Evolutionary conservation across 2,888 invertebrate genomes (phyloP).

Genomic region (Smittia aterrima): DNA sequence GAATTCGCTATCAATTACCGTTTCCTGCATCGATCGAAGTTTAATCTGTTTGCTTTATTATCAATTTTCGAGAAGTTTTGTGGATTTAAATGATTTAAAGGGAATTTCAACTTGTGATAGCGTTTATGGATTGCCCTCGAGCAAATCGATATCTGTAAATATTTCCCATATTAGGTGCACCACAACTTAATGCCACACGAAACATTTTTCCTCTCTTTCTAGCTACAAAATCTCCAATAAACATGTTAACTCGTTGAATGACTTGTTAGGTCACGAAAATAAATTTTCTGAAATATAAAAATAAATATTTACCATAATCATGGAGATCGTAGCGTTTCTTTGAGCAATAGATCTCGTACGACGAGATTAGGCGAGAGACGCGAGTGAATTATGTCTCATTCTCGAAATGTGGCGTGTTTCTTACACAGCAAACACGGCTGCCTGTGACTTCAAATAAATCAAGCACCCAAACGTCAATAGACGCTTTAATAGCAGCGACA

Average conservation of each 20-base stretch:
- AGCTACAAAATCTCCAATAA: too few species aligned
- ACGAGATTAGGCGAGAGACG: neutral
- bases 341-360: neutral
- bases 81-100: too few species aligned
- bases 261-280: conserved; percentile 4
- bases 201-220: too few species aligned
- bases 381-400: neutral
- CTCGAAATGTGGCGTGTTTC: neutral
- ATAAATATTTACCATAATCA: neutral
- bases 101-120: too few species aligned
- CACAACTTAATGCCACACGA: too few species aligned
- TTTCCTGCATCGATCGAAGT: too few species aligned
- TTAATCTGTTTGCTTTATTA: too few species aligned
- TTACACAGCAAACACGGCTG: neutral
- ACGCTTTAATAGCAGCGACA: conserved; percentile 1
- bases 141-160: too few species aligned
- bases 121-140: too few species aligned
- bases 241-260: neutral
- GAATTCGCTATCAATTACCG: too few species aligned
- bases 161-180: too few species aligned
- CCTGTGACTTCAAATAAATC: neutral
- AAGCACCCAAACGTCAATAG: neutral
- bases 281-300: neutral
- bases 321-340: neutral
- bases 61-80: too few species aligned